Conservation (phyloP, 1,140 invertebrate species). For the Elymnias hypermnestra region DNA sequence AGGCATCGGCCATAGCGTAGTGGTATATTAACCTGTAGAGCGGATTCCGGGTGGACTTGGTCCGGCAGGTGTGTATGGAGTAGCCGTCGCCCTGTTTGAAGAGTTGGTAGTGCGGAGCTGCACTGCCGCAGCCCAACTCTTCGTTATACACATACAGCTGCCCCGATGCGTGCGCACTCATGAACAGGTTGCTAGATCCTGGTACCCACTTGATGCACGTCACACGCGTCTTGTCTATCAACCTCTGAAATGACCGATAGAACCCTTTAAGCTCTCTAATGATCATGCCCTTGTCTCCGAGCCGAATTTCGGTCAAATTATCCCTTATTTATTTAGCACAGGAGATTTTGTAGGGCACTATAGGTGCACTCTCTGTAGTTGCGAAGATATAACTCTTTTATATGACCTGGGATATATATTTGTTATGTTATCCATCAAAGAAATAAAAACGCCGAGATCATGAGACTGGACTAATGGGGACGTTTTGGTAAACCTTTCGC, state of each 20-base stretch:
- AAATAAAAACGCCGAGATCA: too few species aligned
- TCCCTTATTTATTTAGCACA: too few species aligned
- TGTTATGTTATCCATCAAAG: too few species aligned
- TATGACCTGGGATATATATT: too few species aligned
- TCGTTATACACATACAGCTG: slow-evolving; percentile 98
- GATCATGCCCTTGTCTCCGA: too few species aligned
- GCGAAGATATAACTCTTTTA: too few species aligned
- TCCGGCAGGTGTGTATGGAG: slow-evolving; percentile 96
- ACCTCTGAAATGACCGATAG: slow-evolving; percentile 81
- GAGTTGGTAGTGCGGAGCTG: slow-evolving; percentile 92
- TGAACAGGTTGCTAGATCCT: slow-evolving; percentile 93
- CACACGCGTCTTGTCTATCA: slow-evolving; percentile 98
- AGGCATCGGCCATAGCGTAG: not conserved
- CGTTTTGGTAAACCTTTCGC: too few species aligned
- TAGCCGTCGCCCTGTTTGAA: slow-evolving; percentile 97
- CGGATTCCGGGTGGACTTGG: slow-evolving; percentile 97
- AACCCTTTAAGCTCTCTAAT: too few species aligned
- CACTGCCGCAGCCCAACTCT: slow-evolving; percentile 91
- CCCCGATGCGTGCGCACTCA: slow-evolving; percentile 96
- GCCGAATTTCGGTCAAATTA: too few species aligned
- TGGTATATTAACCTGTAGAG: slow-evolving; percentile 78
- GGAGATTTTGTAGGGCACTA: too few species aligned
- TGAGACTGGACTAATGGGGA: too few species aligned
- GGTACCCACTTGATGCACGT: slow-evolving; percentile 99
- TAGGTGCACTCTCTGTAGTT: too few species aligned